Conservation (phyloP, 1,140 invertebrate species). For the Calliphora vicina region DNA sequence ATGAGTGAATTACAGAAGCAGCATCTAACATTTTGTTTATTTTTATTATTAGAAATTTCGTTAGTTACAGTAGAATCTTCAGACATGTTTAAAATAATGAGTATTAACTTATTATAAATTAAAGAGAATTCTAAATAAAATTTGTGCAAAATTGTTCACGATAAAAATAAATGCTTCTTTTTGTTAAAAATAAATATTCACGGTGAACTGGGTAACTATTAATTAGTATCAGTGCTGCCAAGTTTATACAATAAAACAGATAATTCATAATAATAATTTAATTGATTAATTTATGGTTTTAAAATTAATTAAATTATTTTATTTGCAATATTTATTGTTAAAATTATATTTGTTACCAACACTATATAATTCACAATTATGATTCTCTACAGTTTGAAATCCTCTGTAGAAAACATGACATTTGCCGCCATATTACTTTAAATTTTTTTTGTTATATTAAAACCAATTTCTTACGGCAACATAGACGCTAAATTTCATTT, state of each 20-base stretch:
- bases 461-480: background rate
- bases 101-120: background rate
- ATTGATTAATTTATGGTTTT: no score
- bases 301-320: no score
- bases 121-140: background rate
- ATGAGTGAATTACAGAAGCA: constrained; percentile 79
- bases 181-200: background rate
- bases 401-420: background rate
- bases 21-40: constrained; percentile 73
- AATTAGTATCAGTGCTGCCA: background rate
- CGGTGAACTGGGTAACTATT: background rate
- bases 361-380: background rate
- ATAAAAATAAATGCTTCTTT: background rate
- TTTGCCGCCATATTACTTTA: background rate
- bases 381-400: background rate
- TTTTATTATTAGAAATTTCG: constrained; percentile 67
- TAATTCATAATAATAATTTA: no score
- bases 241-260: no score
- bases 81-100: constrained; percentile 45
- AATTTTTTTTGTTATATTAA: background rate
- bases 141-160: background rate
- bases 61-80: constrained; percentile 64
- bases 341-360: no score
- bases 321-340: no score
- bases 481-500: background rate